A percentile compares a stretch with the other conserved stretches of the same genome.
phyloP scores from a whole-genome alignment of 2,888 invertebrate species.

The Latrodectus hesperus region DNA sequence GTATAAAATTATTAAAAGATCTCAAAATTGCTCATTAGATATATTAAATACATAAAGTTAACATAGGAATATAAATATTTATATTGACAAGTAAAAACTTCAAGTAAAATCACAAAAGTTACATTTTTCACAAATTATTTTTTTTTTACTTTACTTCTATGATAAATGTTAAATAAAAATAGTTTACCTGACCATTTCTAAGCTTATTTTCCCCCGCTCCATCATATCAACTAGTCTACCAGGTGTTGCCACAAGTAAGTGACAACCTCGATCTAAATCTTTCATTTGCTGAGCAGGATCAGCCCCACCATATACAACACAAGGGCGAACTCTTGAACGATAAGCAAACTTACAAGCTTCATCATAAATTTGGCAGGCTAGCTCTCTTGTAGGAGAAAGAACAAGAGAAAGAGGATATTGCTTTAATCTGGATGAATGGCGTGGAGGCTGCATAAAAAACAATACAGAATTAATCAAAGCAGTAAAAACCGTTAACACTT shows the following conservation, averaged over 20 bases:
- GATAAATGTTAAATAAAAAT: no score
- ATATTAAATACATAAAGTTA: no score
- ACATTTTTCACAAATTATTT: no score
- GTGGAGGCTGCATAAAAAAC: conserved; percentile 39
- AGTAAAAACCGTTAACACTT: no score
- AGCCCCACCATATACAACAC: conserved; percentile 98
- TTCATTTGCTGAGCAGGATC: conserved; percentile 93
- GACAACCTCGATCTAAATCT: conserved; percentile 96
- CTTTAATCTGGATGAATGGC: conserved; percentile 83
- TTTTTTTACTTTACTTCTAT: no score
- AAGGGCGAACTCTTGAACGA: conserved; percentile 95
- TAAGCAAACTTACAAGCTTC: conserved; percentile 99
- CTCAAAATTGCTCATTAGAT: no score
- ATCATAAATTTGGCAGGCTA: conserved; percentile 98
- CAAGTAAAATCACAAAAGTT: no score
- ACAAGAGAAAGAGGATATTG: conserved; percentile 97
- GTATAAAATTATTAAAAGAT: no score
- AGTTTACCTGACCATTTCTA: conserved; percentile 81
- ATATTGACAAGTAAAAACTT: no score
- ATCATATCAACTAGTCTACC: conserved; percentile 98
- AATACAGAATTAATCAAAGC: no score
- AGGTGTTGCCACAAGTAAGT: conserved; percentile 98
- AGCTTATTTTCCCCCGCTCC: conserved; percentile 93
- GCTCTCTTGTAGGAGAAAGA: conserved; percentile 97
- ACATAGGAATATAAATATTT: no score